Conservation (phyloP, 2,797 vertebrate species). For the Poecilia picta region DNA sequence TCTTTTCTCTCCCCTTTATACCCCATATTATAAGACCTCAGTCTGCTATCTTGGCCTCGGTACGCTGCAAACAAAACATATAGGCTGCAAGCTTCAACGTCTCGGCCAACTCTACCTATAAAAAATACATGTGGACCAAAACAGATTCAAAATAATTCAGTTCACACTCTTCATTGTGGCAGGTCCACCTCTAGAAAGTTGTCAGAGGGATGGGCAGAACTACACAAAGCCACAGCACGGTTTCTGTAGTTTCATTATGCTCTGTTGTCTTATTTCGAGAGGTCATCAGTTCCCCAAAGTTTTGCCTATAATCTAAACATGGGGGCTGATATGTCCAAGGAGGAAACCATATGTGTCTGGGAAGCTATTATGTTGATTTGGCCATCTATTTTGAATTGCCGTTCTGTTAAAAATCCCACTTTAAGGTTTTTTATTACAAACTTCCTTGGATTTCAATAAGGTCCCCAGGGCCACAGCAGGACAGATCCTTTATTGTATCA, state of each 20-base stretch:
- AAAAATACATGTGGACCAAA: slow-evolving; percentile 35
- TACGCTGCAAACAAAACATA: slow-evolving; percentile 72
- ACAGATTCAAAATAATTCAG: slow-evolving; percentile 29
- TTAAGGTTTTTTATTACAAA: not conserved
- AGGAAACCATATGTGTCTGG: not conserved
- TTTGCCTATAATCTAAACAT: not conserved
- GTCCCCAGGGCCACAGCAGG: not conserved
- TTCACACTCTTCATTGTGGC: not conserved
- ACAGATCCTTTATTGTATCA: not conserved
- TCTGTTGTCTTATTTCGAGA: not conserved
- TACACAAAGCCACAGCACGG: not conserved
- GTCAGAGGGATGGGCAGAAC: not conserved
- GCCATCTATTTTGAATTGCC: not conserved
- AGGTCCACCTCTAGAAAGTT: not conserved
- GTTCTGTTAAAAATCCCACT: not conserved
- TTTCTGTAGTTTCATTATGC: not conserved
- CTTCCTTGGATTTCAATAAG: not conserved
- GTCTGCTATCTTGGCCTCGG: slow-evolving; percentile 69
- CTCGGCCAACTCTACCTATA: slow-evolving; percentile 30
- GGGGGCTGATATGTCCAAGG: not conserved
- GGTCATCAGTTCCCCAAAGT: not conserved
- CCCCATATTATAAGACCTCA: slow-evolving; percentile 54
- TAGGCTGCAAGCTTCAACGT: slow-evolving; percentile 44
- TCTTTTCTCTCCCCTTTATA: slow-evolving; percentile 28
- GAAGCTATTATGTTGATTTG: not conserved